phyloP scores from a whole-genome alignment of 2,888 invertebrate species.

The Pheosia gnoma region DNA sequence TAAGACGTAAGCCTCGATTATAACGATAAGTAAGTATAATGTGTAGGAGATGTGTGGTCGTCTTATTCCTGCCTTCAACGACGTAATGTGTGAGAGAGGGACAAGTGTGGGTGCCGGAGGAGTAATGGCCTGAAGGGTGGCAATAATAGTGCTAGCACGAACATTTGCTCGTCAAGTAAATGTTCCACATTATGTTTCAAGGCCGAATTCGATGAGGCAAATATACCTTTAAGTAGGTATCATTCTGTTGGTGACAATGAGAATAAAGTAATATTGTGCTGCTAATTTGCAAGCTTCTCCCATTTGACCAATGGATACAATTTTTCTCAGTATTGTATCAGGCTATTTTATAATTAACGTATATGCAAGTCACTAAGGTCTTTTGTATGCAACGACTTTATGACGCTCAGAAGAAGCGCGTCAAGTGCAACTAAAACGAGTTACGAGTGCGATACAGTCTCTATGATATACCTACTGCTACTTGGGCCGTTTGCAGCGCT shows the following conservation, averaged over 20 bases:
- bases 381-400: too few species aligned
- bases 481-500: too few species aligned
- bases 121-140: background rate
- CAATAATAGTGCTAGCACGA: constrained; percentile 2
- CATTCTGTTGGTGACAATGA: background rate
- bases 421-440: too few species aligned
- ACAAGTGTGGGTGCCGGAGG: background rate
- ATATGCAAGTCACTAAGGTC: too few species aligned
- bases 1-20: constrained; percentile 28
- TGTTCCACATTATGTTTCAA: background rate
- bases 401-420: too few species aligned
- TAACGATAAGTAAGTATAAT: constrained; percentile 28
- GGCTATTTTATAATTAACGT: too few species aligned
- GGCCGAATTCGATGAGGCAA: background rate
- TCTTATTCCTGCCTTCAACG: constrained; percentile 5
- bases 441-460: too few species aligned
- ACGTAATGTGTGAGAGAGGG: background rate
- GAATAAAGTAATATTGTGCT: too few species aligned
- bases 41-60: background rate
- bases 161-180: background rate
- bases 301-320: too few species aligned
- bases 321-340: too few species aligned
- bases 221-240: background rate
- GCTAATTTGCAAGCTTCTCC: too few species aligned
- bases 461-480: too few species aligned